These are phyloP conservation scores for Ischnus inquisitorius DNA, from an alignment of 2,888 invertebrate genomes.

Conservation along the genomic window DNA sequence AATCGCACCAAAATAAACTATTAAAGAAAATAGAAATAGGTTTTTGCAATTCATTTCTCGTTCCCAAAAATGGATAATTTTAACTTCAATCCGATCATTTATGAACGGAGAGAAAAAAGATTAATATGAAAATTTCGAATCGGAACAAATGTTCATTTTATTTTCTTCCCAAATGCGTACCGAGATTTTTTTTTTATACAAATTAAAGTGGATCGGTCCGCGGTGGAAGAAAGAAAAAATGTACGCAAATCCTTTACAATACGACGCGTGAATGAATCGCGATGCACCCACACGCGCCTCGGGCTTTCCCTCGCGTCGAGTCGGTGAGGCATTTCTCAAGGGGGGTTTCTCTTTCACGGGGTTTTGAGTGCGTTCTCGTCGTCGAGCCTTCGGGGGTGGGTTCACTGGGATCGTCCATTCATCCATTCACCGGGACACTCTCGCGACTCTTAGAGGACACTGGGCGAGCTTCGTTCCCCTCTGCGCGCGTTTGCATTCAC, in stretches of 20 bases:
- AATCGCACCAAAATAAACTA: too few species aligned
- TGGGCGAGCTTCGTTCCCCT: not conserved
- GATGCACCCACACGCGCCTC: not conserved
- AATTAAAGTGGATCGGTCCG: not conserved
- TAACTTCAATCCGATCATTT: too few species aligned
- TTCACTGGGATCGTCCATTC: conserved; percentile 55
- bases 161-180: too few species aligned
- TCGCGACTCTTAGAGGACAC: conserved; percentile 21
- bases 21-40: too few species aligned
- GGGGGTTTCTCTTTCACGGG: conserved; percentile 33
- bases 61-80: too few species aligned
- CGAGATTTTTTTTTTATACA: too few species aligned
- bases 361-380: conserved; percentile 21
- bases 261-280: conserved; percentile 17
- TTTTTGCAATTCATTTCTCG: too few species aligned
- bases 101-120: too few species aligned
- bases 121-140: too few species aligned
- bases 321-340: conserved; percentile 1
- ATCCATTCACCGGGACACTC: conserved; percentile 49
- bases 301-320: conserved; percentile 9
- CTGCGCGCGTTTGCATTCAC: conserved; percentile 1
- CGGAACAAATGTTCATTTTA: too few species aligned
- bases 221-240: not conserved
- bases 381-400: conserved; percentile 46
- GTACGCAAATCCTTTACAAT: not conserved